Evolutionary conservation across 2,888 invertebrate genomes (phyloP).

Genomic region (Parelbella ahira): DNA sequence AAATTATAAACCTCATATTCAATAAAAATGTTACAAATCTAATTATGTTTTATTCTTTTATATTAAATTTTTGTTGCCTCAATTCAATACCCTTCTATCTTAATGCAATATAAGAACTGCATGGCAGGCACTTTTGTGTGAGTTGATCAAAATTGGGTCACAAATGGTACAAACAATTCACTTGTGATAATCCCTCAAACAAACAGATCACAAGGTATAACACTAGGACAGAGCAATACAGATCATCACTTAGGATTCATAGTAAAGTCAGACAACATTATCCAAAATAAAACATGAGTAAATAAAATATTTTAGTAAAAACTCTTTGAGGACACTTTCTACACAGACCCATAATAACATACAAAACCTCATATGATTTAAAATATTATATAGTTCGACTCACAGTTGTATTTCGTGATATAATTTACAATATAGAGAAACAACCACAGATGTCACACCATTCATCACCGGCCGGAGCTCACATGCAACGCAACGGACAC

Average conservation of each 20-base stretch:
- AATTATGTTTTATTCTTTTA: constrained; percentile 28
- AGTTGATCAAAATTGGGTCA: constrained; percentile 38
- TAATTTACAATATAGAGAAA: constrained; percentile 35
- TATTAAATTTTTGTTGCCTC: constrained; percentile 30
- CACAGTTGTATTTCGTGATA: constrained; percentile 41
- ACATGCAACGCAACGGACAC: constrained; percentile 26
- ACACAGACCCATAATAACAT: constrained; percentile 72
- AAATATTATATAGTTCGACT: constrained; percentile 60
- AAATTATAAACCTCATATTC: constrained; percentile 32
- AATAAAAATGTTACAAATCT: constrained; percentile 31
- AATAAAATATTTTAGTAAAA: constrained; percentile 73
- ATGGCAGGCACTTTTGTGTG: constrained; percentile 54
- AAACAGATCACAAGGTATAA: constrained; percentile 25
- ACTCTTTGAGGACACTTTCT: constrained; percentile 68
- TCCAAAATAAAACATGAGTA: constrained; percentile 55
- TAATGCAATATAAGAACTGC: constrained; percentile 29
- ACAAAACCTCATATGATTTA: constrained; percentile 62
- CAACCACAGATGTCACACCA: constrained; percentile 35
- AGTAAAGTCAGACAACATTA: constrained; percentile 42
- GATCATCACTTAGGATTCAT: constrained; percentile 38
- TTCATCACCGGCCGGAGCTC: constrained; percentile 31
- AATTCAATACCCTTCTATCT: constrained; percentile 24
- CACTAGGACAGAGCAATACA: constrained; percentile 35
- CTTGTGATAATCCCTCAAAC: constrained; percentile 25
- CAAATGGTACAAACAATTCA: constrained; percentile 23